Percentiles rank a stretch among this genome's conserved stretches.
Evolutionary conservation across 2,888 invertebrate genomes (phyloP).

Genomic region (Acrocyrtus sp.): DNA sequence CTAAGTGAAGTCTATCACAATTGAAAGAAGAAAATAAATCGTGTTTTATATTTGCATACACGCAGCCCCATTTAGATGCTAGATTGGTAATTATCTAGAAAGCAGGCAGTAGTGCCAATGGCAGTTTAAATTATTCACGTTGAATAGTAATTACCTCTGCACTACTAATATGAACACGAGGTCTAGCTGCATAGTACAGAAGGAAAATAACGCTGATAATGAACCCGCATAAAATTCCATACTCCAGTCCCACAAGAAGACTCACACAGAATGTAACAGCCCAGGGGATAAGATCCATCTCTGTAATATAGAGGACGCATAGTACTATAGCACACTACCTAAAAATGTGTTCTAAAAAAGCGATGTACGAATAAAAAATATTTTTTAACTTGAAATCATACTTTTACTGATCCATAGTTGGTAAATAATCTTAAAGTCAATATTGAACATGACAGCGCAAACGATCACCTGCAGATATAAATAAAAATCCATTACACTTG

Average conservation of each 20-base stretch:
- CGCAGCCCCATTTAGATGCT: too few relatives aligned
- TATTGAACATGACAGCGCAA: slow-evolving; percentile 77
- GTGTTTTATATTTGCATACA: too few relatives aligned
- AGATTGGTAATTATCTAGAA: too few relatives aligned
- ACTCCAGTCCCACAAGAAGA: slow-evolving; percentile 82
- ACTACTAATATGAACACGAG: slow-evolving; percentile 75
- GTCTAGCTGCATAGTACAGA: slow-evolving; percentile 86
- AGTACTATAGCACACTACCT: background rate
- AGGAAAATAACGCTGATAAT: slow-evolving; percentile 85
- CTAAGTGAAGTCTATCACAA: slow-evolving; percentile 57
- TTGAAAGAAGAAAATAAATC: background rate
- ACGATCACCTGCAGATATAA: slow-evolving; percentile 73
- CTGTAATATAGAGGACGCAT: too few relatives aligned
- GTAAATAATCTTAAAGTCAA: slow-evolving; percentile 74
- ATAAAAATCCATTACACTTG: too few relatives aligned
- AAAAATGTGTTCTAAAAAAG: too few relatives aligned
- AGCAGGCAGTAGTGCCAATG: too few relatives aligned
- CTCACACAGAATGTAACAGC: slow-evolving; percentile 86
- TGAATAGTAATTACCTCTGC: slow-evolving; percentile 75
- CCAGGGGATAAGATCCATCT: slow-evolving; percentile 87
- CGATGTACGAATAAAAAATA: background rate
- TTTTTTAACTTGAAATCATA: slow-evolving; percentile 66
- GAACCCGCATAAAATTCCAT: slow-evolving; percentile 86
- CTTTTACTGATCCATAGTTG: slow-evolving; percentile 86
- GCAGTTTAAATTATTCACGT: too few relatives aligned